phyloP scores from a whole-genome alignment of 1,140 invertebrate species.

The Penaeus vannamei region DNA sequence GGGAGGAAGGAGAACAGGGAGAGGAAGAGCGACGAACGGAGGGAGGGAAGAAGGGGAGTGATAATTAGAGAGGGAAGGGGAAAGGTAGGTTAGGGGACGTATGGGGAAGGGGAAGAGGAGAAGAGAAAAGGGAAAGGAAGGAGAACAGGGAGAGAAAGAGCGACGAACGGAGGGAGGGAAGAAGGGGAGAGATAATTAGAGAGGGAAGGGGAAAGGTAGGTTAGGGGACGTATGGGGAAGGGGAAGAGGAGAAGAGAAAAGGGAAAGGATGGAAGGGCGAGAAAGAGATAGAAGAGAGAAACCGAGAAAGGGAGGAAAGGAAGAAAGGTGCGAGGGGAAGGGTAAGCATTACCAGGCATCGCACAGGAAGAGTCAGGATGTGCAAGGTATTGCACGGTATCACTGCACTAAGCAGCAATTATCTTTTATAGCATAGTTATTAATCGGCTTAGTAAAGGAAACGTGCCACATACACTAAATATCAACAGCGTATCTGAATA shows the following conservation, averaged over 20 bases:
- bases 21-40: not conserved
- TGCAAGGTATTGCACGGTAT: too few relatives aligned
- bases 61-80: not conserved
- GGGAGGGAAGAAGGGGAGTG: not conserved
- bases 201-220: not conserved
- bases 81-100: not conserved
- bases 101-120: not conserved
- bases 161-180: not conserved
- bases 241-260: not conserved
- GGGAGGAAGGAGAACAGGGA: not conserved
- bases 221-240: not conserved
- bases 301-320: not conserved
- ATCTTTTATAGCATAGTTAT: too few relatives aligned
- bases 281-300: not conserved
- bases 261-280: not conserved
- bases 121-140: not conserved
- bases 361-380: too few relatives aligned
- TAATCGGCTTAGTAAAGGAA: too few relatives aligned
- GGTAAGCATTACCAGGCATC: not conserved
- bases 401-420: too few relatives aligned
- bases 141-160: not conserved
- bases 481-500: too few relatives aligned
- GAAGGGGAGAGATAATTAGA: not conserved
- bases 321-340: not conserved
- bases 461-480: too few relatives aligned